A percentile compares a stretch with the other conserved stretches of the same genome.
phyloP scores from a whole-genome alignment of 2,888 invertebrate genomes.

The Drosophila kuntzei region DNA sequence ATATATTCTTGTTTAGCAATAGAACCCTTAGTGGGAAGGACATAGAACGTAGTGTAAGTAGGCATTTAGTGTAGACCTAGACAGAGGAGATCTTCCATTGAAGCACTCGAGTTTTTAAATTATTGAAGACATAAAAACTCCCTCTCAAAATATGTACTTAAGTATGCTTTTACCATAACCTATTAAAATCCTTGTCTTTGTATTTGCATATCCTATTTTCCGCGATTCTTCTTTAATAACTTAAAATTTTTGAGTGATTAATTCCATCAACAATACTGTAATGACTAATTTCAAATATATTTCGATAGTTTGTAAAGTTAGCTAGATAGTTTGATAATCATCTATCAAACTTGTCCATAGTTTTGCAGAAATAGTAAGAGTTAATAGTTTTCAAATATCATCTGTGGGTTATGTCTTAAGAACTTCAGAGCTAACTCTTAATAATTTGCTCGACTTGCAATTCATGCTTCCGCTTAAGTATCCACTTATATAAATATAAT shows the following conservation, averaged over 20 bases:
- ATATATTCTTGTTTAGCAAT: neutral
- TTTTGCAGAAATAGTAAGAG: neutral
- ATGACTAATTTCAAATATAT: neutral
- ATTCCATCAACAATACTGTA: neutral
- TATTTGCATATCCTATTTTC: neutral
- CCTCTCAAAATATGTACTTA: conserved; percentile 12
- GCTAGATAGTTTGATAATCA: neutral
- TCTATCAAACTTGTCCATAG: neutral
- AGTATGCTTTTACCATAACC: neutral
- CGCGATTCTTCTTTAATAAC: neutral
- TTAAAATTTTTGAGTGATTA: neutral
- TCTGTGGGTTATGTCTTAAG: neutral
- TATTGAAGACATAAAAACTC: neutral
- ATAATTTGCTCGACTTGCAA: conserved; percentile 5
- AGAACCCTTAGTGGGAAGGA: neutral
- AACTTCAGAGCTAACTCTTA: neutral
- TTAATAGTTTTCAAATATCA: neutral
- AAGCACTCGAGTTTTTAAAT: conserved; percentile 4
- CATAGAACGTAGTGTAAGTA: neutral
- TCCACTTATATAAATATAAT: neutral
- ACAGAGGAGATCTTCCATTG: conserved; percentile 14
- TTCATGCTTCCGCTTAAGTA: conserved; percentile 11
- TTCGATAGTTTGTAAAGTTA: no score
- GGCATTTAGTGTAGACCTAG: conserved; percentile 14
- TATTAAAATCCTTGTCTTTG: neutral